Percentiles rank a stretch among this genome's conserved stretches.
phyloP scores from a whole-genome alignment of 2,888 invertebrate genomes.

The Epinotia demarniana region DNA sequence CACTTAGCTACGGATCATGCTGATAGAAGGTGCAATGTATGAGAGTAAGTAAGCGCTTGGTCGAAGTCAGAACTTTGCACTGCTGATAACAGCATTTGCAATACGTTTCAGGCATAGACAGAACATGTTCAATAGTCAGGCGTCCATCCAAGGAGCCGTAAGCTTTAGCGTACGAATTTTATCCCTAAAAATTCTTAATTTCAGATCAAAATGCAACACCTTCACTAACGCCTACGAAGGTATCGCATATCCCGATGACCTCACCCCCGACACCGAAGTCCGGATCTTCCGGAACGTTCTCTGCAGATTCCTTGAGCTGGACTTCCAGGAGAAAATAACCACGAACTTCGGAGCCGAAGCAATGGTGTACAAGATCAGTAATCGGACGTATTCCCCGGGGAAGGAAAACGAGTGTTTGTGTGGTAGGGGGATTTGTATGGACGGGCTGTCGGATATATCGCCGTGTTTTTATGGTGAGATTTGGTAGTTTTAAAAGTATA shows the following conservation, averaged over 20 bases:
- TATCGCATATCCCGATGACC: conserved; percentile 86
- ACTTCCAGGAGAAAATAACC: conserved; percentile 55
- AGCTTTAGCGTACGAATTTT: neutral
- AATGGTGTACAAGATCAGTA: conserved; percentile 85
- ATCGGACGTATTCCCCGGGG: conserved; percentile 85
- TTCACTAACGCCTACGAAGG: conserved; percentile 90
- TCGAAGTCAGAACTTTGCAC: too few species aligned
- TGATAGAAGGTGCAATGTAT: too few species aligned
- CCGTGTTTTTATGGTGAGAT: conserved; percentile 89
- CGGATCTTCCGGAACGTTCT: conserved; percentile 89
- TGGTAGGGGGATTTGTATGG: conserved; percentile 72
- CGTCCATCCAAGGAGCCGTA: neutral
- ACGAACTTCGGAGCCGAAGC: conserved; percentile 82
- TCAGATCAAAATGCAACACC: conserved; percentile 86
- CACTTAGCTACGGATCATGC: too few species aligned
- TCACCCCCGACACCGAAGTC: conserved; percentile 82
- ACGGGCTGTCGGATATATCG: conserved; percentile 88
- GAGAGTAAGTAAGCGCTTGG: too few species aligned
- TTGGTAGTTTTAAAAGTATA: neutral
- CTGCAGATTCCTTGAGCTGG: conserved; percentile 87
- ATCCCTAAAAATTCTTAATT: conserved; percentile 38
- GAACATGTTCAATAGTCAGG: neutral
- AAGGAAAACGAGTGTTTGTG: conserved; percentile 88
- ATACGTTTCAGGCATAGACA: too few species aligned
- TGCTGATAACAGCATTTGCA: too few species aligned